Percentiles rank a stretch among this genome's conserved stretches.
These are phyloP conservation scores for Trachelus iudaicus DNA, from an alignment of 2,888 invertebrate species.

Conservation along the genomic window DNA sequence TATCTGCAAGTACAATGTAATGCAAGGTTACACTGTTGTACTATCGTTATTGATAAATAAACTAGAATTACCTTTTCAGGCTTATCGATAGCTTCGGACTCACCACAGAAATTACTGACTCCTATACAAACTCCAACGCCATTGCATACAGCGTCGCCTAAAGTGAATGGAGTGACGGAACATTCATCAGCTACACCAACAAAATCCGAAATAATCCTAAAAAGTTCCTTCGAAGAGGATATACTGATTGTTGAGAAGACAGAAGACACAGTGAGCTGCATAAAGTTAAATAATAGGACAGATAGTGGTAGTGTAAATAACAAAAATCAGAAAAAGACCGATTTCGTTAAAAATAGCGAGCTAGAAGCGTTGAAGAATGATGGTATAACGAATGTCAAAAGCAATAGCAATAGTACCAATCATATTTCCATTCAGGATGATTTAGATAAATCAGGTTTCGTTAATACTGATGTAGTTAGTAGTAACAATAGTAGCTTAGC, in stretches of 20 bases:
- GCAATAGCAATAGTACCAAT: slow-evolving; percentile 8
- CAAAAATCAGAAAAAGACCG: slow-evolving; percentile 30
- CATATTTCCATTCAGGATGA: slow-evolving; percentile 28
- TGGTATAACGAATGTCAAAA: slow-evolving; percentile 2
- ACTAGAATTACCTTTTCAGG: slow-evolving; percentile 38
- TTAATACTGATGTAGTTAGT: slow-evolving; percentile 42
- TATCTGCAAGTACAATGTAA: background rate
- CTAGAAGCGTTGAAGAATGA: background rate
- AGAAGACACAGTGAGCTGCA: slow-evolving; percentile 48
- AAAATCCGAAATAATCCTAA: slow-evolving; percentile 7
- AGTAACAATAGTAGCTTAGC: slow-evolving; percentile 53
- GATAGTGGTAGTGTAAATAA: slow-evolving; percentile 42
- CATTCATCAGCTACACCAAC: slow-evolving; percentile 21
- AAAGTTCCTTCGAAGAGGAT: slow-evolving; percentile 37
- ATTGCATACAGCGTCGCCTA: slow-evolving; percentile 49
- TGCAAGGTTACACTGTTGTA: background rate
- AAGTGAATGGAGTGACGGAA: slow-evolving; percentile 47
- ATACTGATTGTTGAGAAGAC: slow-evolving; percentile 53
- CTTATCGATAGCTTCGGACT: slow-evolving; percentile 58
- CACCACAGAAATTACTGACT: slow-evolving; percentile 53
- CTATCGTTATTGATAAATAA: background rate
- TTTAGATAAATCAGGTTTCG: slow-evolving; percentile 32
- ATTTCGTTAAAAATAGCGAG: slow-evolving; percentile 30
- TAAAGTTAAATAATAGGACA: slow-evolving; percentile 49
- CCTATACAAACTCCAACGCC: slow-evolving; percentile 51